Percentiles rank a stretch among this genome's conserved stretches.
Evolutionary conservation across 1,140 invertebrate genomes (phyloP).

Genomic region (Drosophila lacertosa): DNA sequence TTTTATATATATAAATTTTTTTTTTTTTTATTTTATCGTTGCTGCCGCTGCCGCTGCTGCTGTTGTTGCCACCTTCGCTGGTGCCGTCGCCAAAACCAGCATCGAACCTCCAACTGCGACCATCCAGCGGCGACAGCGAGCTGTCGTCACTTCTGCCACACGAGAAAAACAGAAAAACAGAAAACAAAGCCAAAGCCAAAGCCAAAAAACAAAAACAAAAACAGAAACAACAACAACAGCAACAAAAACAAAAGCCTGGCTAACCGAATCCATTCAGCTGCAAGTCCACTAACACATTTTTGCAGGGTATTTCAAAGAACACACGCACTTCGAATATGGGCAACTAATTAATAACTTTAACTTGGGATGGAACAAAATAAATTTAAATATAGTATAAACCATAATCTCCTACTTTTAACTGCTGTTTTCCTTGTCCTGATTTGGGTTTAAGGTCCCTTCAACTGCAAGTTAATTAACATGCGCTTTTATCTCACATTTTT

Average conservation of each 20-base stretch:
- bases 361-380: too few relatives aligned
- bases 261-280: slow-evolving; percentile 1
- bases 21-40: slow-evolving; percentile 8
- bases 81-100: background rate
- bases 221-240: slow-evolving; percentile 33
- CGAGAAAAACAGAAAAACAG: slow-evolving; percentile 31
- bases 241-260: too few relatives aligned
- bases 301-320: slow-evolving; percentile 42
- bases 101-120: background rate
- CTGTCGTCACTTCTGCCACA: slow-evolving; percentile 62
- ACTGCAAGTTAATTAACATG: slow-evolving; percentile 34
- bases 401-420: too few relatives aligned
- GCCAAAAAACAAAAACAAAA: too few relatives aligned
- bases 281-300: slow-evolving; percentile 41
- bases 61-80: slow-evolving; percentile 40
- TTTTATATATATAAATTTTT: too few relatives aligned
- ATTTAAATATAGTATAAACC: too few relatives aligned
- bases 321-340: background rate
- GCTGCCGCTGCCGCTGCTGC: background rate
- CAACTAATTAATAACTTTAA: too few relatives aligned
- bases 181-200: slow-evolving; percentile 26
- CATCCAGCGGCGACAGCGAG: slow-evolving; percentile 31
- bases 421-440: too few relatives aligned
- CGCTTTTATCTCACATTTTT: too few relatives aligned
- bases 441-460: too few relatives aligned